Percentiles rank a stretch among this genome's conserved stretches.
Evolutionary conservation across 2,888 invertebrate species (phyloP).

Genomic region (Acleris literana): DNA sequence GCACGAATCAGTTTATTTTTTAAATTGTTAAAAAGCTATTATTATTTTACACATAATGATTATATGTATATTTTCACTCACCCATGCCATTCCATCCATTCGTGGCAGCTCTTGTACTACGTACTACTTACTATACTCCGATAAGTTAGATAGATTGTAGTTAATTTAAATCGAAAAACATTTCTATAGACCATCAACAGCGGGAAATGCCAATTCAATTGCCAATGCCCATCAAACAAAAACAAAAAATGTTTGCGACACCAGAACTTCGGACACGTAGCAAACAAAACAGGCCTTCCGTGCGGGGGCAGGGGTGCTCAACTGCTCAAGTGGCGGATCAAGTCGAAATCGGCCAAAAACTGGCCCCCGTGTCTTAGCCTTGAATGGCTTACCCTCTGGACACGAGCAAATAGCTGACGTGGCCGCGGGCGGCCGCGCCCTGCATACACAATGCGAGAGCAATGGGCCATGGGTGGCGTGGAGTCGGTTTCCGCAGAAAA

Average conservation of each 20-base stretch:
- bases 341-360: constrained; percentile 79
- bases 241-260: constrained; percentile 33
- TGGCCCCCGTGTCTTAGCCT: constrained; percentile 80
- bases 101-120: no score
- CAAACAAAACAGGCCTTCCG: constrained; percentile 30
- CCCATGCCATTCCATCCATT: no score
- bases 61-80: no score
- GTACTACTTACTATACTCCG: no score
- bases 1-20: no score
- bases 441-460: constrained; percentile 79
- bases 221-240: constrained; percentile 12
- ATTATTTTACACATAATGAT: no score
- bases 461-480: constrained; percentile 48
- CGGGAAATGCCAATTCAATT: constrained; percentile 12
- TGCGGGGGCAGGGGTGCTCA: constrained; percentile 45
- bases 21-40: no score
- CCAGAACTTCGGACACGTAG: constrained; percentile 30
- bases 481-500: constrained; percentile 44
- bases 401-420: constrained; percentile 83
- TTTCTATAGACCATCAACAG: no score
- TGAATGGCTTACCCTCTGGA: constrained; percentile 83
- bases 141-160: no score
- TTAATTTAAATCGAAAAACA: no score
- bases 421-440: constrained; percentile 77
- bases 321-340: constrained; percentile 59